These are phyloP conservation scores for Tetragnatha versicolor DNA, from an alignment of 1,140 invertebrate genomes.

Conservation along the genomic window DNA sequence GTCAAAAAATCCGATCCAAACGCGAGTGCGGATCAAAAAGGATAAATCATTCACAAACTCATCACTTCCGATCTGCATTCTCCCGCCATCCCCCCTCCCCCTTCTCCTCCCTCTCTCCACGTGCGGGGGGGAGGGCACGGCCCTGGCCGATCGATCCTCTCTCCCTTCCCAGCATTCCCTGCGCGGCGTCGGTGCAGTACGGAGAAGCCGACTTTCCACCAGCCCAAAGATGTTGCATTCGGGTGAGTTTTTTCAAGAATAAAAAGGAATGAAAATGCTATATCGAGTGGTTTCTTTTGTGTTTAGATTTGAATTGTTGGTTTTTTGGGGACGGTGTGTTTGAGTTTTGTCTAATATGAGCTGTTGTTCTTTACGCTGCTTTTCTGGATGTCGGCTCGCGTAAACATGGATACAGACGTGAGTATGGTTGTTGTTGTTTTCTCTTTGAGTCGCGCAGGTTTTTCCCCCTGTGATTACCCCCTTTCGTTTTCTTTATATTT, in stretches of 20 bases:
- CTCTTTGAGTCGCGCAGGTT: too few species aligned
- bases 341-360: neutral
- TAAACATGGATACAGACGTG: constrained; percentile 42
- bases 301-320: neutral
- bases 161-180: constrained; percentile 38
- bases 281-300: neutral
- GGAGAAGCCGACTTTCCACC: constrained; percentile 8
- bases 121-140: neutral
- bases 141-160: constrained; percentile 11
- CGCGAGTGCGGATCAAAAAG: too few species aligned
- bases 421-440: neutral
- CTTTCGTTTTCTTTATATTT: too few species aligned
- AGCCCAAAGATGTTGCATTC: constrained; percentile 26
- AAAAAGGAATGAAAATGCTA: neutral
- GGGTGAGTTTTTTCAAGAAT: constrained; percentile 15
- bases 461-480: too few species aligned
- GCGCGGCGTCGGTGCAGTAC: constrained; percentile 30
- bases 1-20: too few species aligned
- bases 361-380: constrained; percentile 24
- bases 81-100: too few species aligned
- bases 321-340: neutral
- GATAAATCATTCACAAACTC: too few species aligned
- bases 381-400: neutral
- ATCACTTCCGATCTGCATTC: too few species aligned
- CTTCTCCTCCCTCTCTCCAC: neutral